Base-by-base conservation (phyloP, 2,888 invertebrate genomes). In the Scaptomyza flava region DNA sequence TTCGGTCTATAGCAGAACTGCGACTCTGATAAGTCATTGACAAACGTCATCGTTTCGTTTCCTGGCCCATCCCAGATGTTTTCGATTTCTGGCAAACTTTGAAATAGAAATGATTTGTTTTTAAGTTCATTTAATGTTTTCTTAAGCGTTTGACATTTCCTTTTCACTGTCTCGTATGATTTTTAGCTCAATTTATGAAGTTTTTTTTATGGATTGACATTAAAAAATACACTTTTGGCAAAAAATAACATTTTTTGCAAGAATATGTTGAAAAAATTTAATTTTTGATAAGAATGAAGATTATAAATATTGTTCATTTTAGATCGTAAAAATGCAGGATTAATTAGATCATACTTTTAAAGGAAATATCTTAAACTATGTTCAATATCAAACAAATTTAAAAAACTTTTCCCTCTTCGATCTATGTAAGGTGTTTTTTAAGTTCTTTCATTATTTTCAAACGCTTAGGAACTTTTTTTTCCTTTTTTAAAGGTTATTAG, bases 1-100 rank as follows among this genome's bases (percentile, higher is more conserved):
- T 17, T 17, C 17, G 17, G 17, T 3, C 34, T 20, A 12, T 12
- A 48, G 31, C 31, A 48, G 7, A 23, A 42, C 34, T 43, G 66
- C 33, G 34, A 50, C 60, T 41, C 56, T 67, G 75, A 75, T 75
- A 75, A 77, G 72, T 68, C 72, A 68, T n/a, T 50, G 47, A 50
- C 56, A 41, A 36, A 63, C 65, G 60, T 62, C 68, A 56, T 68
- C 50, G 57, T 27, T 46, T 12, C 27, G 59, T 46, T 77, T 77
- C 65, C 78, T 68, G 52, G 3, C 41, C 50, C 33, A 9, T 3
- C 8, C 43, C 65, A 70, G 54, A 56, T 66, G 66, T 48, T 47
- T 50, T 43, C 47, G 38, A 7, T 7, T 38, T 45, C 1, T 43
- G 31, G 30, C n/a, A 46, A 46, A 50, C 8, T 36, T 36, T 36